phyloP scores from a whole-genome alignment of 2,888 invertebrate genomes.

The Electrophaes corylata region DNA sequence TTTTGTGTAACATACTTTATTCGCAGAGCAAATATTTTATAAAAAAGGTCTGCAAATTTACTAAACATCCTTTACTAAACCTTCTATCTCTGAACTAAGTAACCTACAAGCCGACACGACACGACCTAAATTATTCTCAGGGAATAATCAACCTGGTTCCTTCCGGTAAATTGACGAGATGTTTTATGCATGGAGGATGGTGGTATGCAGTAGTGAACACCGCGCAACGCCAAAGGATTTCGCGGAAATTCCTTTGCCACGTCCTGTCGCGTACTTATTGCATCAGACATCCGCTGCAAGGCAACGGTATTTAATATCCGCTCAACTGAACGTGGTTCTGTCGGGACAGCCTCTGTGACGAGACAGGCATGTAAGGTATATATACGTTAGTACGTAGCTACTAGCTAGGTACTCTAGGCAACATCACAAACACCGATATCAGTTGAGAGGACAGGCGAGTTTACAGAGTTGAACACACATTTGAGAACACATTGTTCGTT shows the following conservation, averaged over 20 bases:
- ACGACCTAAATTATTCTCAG: not conserved
- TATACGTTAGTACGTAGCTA: not conserved
- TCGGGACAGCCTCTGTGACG: not conserved
- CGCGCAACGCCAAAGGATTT: constrained; percentile 13
- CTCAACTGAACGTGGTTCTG: constrained; percentile 5
- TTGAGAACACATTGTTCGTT: too few species aligned
- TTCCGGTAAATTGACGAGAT: constrained; percentile 8
- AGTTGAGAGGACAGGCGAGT: too few species aligned
- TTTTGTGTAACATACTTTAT: too few species aligned
- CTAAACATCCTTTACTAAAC: too few species aligned
- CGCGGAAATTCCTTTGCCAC: constrained; percentile 10
- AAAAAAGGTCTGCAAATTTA: too few species aligned
- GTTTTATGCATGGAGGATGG: constrained; percentile 21
- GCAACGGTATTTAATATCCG: constrained; percentile 29
- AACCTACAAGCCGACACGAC: too few species aligned
- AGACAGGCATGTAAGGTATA: not conserved
- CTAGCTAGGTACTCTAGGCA: not conserved
- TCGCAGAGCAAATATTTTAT: too few species aligned
- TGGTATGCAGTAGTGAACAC: constrained; percentile 13
- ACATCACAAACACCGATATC: not conserved
- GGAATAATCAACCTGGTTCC: not conserved
- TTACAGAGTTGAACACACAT: too few species aligned
- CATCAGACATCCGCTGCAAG: constrained; percentile 14
- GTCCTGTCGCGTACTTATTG: constrained; percentile 31
- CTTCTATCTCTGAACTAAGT: too few species aligned